Conservation (phyloP, 2,888 invertebrate species). For the Polymixis flavicincta region DNA sequence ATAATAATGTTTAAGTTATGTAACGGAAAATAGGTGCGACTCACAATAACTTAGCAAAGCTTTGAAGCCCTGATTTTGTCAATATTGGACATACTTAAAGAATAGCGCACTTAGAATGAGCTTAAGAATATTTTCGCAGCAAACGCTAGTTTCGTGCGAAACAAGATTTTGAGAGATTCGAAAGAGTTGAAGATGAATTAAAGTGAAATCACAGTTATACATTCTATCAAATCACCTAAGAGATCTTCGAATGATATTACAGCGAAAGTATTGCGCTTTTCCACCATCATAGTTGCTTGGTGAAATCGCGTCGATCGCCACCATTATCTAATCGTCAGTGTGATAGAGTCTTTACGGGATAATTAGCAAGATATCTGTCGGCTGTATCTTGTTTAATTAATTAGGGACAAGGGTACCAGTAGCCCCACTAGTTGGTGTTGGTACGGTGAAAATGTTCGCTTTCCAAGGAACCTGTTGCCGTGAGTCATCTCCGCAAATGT, state of each 20-base stretch:
- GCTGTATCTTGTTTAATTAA: slow-evolving; percentile 56
- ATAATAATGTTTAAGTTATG: slow-evolving; percentile 19
- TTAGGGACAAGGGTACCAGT: slow-evolving; percentile 38
- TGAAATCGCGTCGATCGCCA: slow-evolving; percentile 27
- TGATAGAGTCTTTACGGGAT: slow-evolving; percentile 25
- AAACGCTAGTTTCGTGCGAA: background rate
- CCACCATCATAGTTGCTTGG: slow-evolving; percentile 1
- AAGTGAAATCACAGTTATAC: background rate
- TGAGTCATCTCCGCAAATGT: slow-evolving; percentile 14
- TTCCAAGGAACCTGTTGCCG: slow-evolving; percentile 38
- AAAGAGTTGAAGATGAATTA: background rate
- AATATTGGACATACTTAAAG: too few species aligned
- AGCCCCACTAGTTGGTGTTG: slow-evolving; percentile 1
- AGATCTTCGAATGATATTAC: background rate
- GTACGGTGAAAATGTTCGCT: slow-evolving; percentile 45
- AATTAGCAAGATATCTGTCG: slow-evolving; percentile 48
- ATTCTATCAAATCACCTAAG: background rate
- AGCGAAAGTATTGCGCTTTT: slow-evolving; percentile 13
- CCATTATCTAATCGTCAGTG: slow-evolving; percentile 3
- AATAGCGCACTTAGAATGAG: background rate
- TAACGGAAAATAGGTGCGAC: slow-evolving; percentile 7
- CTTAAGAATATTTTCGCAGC: background rate
- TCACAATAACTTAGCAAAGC: background rate
- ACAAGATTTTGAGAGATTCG: background rate
- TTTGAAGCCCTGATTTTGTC: too few species aligned